Conservation (phyloP, 2,113 vertebrate species). For the Leptobrachium ailaonicum region DNA sequence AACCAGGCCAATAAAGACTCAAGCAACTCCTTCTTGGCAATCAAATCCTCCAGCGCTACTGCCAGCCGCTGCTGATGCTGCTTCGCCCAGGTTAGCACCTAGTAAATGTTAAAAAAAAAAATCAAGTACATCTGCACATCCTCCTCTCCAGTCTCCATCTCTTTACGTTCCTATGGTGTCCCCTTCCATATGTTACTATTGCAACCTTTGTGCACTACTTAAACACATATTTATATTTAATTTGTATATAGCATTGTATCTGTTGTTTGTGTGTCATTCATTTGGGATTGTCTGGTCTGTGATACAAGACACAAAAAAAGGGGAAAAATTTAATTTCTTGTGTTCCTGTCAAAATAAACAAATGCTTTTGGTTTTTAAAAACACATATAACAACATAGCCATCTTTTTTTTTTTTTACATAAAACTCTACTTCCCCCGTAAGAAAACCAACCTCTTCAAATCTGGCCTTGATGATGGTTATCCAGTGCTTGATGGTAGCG, state of each 20-base stretch:
- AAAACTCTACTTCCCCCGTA: neutral
- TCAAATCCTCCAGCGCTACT: constrained; percentile 81
- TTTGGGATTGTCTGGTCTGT: too few species aligned
- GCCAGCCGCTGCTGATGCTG: constrained; percentile 91
- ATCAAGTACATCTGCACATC: neutral
- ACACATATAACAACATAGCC: too few species aligned
- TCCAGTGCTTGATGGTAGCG: constrained; percentile 98
- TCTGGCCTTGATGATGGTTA: constrained; percentile 95
- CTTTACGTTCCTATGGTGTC: neutral
- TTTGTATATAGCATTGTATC: too few species aligned
- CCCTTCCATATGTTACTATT: too few species aligned
- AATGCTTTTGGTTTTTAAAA: too few species aligned
- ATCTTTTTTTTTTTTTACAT: too few species aligned
- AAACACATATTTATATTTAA: too few species aligned
- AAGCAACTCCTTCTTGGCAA: constrained; percentile 87
- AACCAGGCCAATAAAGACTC: constrained; percentile 90
- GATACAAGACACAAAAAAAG: too few species aligned
- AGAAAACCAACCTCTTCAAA: constrained; percentile 89
- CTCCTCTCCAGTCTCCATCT: neutral
- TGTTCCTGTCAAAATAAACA: too few species aligned
- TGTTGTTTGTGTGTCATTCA: too few species aligned
- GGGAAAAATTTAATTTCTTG: too few species aligned
- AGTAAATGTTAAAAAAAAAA: constrained; percentile 7
- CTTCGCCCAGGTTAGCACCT: constrained; percentile 94
- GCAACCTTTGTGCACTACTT: too few species aligned